These are phyloP conservation scores for Diacarnus erythraeanus DNA, from an alignment of 37 sponge, comb jelly and placozoan species.

Conservation along the genomic window DNA sequence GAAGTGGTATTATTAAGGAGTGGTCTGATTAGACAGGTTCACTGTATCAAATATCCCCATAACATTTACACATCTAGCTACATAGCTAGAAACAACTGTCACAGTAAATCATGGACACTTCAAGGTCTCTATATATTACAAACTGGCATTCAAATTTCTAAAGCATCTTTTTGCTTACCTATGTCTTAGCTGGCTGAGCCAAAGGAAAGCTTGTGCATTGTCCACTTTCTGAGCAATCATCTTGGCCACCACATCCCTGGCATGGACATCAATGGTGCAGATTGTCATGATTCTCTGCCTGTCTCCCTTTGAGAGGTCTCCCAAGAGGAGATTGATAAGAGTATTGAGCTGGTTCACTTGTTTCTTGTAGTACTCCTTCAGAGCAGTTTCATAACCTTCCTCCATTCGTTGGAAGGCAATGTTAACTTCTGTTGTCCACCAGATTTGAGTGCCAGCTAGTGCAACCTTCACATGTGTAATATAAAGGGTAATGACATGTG, in stretches of 20 bases:
- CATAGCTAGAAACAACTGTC: too few species aligned
- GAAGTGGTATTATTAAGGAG: too few species aligned
- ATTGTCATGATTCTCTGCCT: conserved; percentile 98
- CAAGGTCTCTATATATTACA: too few species aligned
- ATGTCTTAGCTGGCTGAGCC: conserved; percentile 96
- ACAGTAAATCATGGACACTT: too few species aligned
- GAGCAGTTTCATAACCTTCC: conserved; percentile 97
- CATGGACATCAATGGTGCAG: conserved; percentile 99
- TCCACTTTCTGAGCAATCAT: conserved; percentile 96
- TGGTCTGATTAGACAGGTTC: too few species aligned
- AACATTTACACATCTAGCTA: too few species aligned
- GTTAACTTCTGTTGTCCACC: conserved; percentile 98
- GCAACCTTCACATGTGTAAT: conserved; percentile 66
- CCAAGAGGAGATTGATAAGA: conserved; percentile 88
- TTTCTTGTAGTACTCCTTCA: conserved; percentile 99
- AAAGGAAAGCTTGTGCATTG: conserved; percentile 94
- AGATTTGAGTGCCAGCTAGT: conserved; percentile 93
- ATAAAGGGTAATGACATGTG: too few species aligned
- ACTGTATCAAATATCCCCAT: too few species aligned
- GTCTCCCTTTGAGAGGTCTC: conserved; percentile 89
- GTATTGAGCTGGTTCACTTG: conserved; percentile 91
- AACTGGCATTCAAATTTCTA: too few species aligned
- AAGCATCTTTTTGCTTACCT: too few species aligned
- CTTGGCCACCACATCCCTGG: conserved; percentile 96
- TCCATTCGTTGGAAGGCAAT: conserved; percentile 91